A percentile compares a stretch with the other conserved stretches of the same genome.
phyloP scores from a whole-genome alignment of 2,888 invertebrate species.

The Phortica magna region DNA sequence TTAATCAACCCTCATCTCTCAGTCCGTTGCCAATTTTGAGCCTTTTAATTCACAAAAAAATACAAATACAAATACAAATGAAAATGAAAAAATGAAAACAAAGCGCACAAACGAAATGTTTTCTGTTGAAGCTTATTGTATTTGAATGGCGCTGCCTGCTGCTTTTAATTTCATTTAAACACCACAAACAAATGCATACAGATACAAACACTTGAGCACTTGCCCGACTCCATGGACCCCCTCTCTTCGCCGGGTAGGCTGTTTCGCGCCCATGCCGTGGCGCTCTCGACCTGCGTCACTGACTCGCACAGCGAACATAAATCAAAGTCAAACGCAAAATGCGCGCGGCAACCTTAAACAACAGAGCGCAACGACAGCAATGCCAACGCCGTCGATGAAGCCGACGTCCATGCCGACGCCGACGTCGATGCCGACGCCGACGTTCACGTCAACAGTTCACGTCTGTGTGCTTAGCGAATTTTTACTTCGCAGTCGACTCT shows the following conservation, averaged over 20 bases:
- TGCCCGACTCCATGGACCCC: conserved; percentile 34
- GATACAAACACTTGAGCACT: background rate
- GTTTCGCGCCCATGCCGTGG: background rate
- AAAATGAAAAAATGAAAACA: conserved; percentile 9
- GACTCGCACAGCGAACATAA: conserved; percentile 71
- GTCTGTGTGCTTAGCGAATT: conserved; percentile 42
- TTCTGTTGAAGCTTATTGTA: conserved; percentile 31
- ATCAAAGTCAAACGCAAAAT: conserved; percentile 76
- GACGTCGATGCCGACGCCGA: background rate
- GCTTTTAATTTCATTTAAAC: conserved; percentile 61
- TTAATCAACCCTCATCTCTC: background rate
- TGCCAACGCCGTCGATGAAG: conserved; percentile 17
- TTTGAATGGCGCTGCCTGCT: conserved; percentile 44
- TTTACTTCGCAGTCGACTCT: conserved; percentile 43
- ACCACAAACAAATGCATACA: conserved; percentile 24
- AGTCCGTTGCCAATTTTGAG: conserved; percentile 25
- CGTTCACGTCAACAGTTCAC: conserved; percentile 35
- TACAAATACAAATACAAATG: background rate
- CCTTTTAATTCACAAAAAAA: conserved; percentile 26
- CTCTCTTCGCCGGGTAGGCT: background rate
- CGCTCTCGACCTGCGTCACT: conserved; percentile 38
- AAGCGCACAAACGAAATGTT: conserved; percentile 45
- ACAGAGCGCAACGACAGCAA: conserved; percentile 19
- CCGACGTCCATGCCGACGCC: conserved; percentile 15
- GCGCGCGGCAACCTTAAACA: conserved; percentile 42